phyloP scores from a whole-genome alignment of 2,113 vertebrate species.

The Heterotilapia buettikoferi region DNA sequence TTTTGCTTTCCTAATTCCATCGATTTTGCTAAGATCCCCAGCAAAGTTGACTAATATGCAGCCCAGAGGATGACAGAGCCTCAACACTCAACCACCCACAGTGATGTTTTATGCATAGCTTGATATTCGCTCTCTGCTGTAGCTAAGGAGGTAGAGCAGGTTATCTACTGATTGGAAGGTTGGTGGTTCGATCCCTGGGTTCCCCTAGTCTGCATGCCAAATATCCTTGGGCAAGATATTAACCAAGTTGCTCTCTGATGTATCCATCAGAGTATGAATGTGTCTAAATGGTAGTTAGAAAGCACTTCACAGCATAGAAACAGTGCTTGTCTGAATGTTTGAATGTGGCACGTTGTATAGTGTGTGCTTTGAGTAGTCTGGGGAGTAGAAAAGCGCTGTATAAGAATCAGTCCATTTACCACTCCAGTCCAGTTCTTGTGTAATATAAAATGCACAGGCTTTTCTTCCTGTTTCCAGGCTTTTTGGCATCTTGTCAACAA shows the following conservation, averaged over 20 bases:
- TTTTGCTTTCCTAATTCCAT: neutral
- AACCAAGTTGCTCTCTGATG: neutral
- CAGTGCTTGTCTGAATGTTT: neutral
- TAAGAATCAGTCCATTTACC: neutral
- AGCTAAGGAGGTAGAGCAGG: neutral
- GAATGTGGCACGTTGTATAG: neutral
- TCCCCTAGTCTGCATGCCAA: neutral
- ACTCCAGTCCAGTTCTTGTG: neutral
- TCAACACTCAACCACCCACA: neutral
- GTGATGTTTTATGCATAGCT: neutral
- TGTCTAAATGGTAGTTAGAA: neutral
- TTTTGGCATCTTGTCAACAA: neutral
- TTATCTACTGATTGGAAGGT: neutral
- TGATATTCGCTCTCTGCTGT: neutral
- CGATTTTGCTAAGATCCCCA: neutral
- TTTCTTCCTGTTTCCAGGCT: neutral
- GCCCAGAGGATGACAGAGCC: neutral
- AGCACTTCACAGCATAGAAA: neutral
- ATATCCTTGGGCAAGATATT: neutral
- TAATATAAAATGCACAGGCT: neutral
- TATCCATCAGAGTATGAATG: neutral
- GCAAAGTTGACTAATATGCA: neutral
- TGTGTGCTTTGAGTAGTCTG: neutral
- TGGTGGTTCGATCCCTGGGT: neutral
- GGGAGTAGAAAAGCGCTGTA: neutral